Base-by-base conservation (phyloP, 1,140 invertebrate species). In the Paraescarpia echinospica region DNA sequence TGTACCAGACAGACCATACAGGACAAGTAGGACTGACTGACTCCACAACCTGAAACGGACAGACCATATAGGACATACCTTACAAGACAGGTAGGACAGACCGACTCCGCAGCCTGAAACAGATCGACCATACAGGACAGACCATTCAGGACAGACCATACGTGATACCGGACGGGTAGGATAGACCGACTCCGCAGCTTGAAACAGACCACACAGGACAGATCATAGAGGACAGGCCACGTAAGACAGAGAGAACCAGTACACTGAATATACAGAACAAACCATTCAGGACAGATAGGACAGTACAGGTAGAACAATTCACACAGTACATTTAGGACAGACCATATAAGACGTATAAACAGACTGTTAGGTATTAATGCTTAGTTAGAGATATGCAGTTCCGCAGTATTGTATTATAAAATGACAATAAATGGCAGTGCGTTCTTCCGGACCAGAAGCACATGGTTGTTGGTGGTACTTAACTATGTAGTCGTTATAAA, bases 51-150 rank as follows among this genome's bases (percentile, higher is more conserved):
- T 31, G 27, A 18, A 77, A 27, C 14, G 0, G 59, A 4, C 59
- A 77, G 2, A 77, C 59, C 59, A 77, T 31, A 27, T 77, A 77
- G 59, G 59, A 5, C 59, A 77, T n/a, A 89, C 92, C 77, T 91
- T 59, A 34, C 34, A 92, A 12, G 77, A 89, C 34, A 92, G 34
- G 33, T 91, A 92, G 77, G 77, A 92, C 77, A 89, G 33, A 41
- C 77, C 77, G 35, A 92, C 35, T 48, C 92, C 92, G 22, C 77
- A 88, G 31, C 92, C 92, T 92, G 92, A 27, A 35, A 89, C 33
- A 89, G 59, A 77, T 18, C 8, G 14, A 77, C 59, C 59, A 31
- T 31, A 22, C 22, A 77, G 1, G 59, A 77, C 59, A 77, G 27
- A 51, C 41, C 41, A 48, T 14, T 8, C 14, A 51, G 48, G 48